phyloP scores from a whole-genome alignment of 2,888 invertebrate species.

The Acleris laterana region DNA sequence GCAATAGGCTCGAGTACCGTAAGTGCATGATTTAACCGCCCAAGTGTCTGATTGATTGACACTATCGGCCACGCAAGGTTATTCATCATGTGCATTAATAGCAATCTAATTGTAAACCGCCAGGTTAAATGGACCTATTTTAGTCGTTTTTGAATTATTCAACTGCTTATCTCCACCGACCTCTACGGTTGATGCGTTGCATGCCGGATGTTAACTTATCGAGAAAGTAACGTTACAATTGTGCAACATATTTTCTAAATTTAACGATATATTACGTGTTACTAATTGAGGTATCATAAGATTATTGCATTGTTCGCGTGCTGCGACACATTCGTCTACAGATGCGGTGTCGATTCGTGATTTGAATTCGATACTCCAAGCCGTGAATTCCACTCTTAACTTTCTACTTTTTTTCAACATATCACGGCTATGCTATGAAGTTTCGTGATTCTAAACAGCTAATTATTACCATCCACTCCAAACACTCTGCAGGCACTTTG shows the following conservation, averaged over 20 bases:
- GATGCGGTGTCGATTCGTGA: constrained; percentile 51
- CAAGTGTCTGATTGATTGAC: constrained; percentile 34
- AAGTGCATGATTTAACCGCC: constrained; percentile 33
- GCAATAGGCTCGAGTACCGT: constrained; percentile 15
- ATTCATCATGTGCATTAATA: constrained; percentile 25
- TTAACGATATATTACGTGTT: constrained; percentile 52
- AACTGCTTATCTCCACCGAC: constrained; percentile 11
- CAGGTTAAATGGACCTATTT: constrained; percentile 7
- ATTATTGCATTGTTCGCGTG: constrained; percentile 55
- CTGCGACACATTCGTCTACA: constrained; percentile 52
- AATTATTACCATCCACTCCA: constrained; percentile 16
- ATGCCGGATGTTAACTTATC: constrained; percentile 38
- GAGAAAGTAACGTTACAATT: constrained; percentile 50
- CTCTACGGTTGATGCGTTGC: constrained; percentile 14
- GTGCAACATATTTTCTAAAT: constrained; percentile 43
- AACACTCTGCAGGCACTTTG: constrained; percentile 12
- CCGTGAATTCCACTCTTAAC: constrained; percentile 54
- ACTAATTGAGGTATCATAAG: constrained; percentile 46
- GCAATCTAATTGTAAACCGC: constrained; percentile 26
- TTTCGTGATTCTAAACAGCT: constrained; percentile 28
- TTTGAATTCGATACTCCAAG: constrained; percentile 59
- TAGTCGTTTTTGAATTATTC: constrained; percentile 19
- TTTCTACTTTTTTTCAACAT: constrained; percentile 62
- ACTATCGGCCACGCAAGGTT: constrained; percentile 32
- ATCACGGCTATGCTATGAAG: constrained; percentile 42